Base-by-base conservation (phyloP, 2,113 vertebrate genomes). In the Cavia porcellus region DNA sequence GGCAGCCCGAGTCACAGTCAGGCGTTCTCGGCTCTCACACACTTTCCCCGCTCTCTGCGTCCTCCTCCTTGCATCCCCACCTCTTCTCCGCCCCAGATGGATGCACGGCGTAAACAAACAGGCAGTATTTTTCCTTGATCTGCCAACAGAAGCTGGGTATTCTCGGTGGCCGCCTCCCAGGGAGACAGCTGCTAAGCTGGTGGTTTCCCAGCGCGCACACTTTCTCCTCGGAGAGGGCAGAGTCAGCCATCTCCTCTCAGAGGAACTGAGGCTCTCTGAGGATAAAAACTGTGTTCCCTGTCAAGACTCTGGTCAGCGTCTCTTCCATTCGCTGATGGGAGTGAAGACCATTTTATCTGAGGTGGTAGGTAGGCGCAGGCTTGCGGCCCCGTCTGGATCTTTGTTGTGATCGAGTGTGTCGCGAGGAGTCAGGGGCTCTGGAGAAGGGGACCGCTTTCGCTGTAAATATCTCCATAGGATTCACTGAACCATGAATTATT, bases 211-310 rank as follows among this genome's bases (percentile, higher is more conserved):
- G 81, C 35, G 20, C 86, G 90, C 83, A 89, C 47, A 13, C 79
- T 96, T n/a, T 62, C 89, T 93, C 57, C 70, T 81, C 24, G 7
- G 91, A 93, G 86, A 89, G 94, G 90, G 83, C 88, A 93, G 86
- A 89, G 84, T 97, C 96, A 96, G 97, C 94, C 89, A 89, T 91
- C 96, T 92, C 87, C 91, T 87, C 66, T 89, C 75, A 28, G 9
- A 91, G 92, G 84, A 80, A 87, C 64, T 24, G 57, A 94, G 77
- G 35, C 32, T 80, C 62, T 81, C 72, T 50, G 61, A 92, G 82
- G 79, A 86, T 89, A 72, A 85, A 90, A 87, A 84, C 45, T 38
- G 61, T 47, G 38, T 47, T 47, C 64, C 47, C 42, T 68, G 70
- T 52, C 35, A 84, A 70, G 70, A 88, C 80, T 47, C 0, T 42